These are phyloP conservation scores for Sclerodermus sp. DNA, from an alignment of 2,888 invertebrate genomes.

Conservation along the genomic window DNA sequence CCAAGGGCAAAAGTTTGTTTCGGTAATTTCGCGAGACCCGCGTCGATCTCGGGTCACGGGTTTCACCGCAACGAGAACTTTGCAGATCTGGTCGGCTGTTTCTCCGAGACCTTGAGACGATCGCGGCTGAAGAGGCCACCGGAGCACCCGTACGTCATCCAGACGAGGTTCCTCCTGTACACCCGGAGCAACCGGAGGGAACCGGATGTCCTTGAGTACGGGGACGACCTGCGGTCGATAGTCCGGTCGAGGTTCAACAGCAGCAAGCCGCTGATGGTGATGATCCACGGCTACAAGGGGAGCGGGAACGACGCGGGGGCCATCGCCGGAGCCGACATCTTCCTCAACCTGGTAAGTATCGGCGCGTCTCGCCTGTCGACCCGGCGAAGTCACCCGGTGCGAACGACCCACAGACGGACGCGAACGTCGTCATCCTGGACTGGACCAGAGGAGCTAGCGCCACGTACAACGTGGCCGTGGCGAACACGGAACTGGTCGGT, in stretches of 20 bases:
- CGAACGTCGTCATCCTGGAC: conserved; percentile 62
- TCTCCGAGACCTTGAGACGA: conserved; percentile 59
- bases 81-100: conserved; percentile 63
- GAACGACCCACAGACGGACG: too few relatives aligned
- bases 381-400: too few relatives aligned
- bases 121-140: conserved; percentile 62
- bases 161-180: conserved; percentile 62
- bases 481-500: conserved; percentile 65
- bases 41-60: too few relatives aligned
- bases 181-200: conserved; percentile 53
- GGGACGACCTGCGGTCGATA: conserved; percentile 59
- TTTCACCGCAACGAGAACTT: too few relatives aligned
- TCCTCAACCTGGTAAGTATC: conserved; percentile 61
- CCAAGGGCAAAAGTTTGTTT: conserved; percentile 45
- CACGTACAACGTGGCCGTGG: conserved; percentile 62
- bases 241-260: conserved; percentile 57
- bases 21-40: conserved; percentile 30
- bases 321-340: conserved; percentile 55
- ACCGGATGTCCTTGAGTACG: conserved; percentile 58
- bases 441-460: conserved; percentile 65
- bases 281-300: conserved; percentile 65
- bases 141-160: conserved; percentile 60
- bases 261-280: conserved; percentile 58
- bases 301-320: conserved; percentile 60
- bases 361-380: too few relatives aligned